These are phyloP conservation scores for Eristalis tenax DNA, from an alignment of 2,888 invertebrate species.

Conservation along the genomic window DNA sequence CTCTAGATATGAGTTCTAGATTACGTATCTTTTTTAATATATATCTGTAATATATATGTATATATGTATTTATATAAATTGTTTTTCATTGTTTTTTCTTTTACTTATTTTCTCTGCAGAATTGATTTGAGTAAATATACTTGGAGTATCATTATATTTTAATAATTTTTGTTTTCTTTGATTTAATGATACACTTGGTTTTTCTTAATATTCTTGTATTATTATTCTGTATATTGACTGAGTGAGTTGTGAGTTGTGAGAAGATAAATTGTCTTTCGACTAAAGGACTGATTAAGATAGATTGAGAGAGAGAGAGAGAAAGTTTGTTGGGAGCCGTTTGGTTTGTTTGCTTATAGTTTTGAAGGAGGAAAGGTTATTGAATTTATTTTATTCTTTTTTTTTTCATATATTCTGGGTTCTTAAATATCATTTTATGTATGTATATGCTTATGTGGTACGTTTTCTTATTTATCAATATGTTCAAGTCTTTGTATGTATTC, in stretches of 20 bases:
- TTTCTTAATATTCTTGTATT: constrained; percentile 44
- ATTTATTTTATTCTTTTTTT: constrained; percentile 24
- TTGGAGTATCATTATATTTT: constrained; percentile 36
- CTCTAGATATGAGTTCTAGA: constrained; percentile 45
- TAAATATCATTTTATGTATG: constrained; percentile 22
- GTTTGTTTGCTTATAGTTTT: constrained; percentile 15
- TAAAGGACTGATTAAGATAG: neutral
- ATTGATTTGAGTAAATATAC: constrained; percentile 38
- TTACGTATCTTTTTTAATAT: constrained; percentile 35
- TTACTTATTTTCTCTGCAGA: constrained; percentile 9
- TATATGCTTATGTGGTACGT: constrained; percentile 55
- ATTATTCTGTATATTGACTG: constrained; percentile 60
- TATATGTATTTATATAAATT: constrained; percentile 7
- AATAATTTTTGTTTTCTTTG: constrained; percentile 72
- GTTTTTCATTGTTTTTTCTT: constrained; percentile 12
- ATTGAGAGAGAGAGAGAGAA: constrained; percentile 15
- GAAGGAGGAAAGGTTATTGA: neutral
- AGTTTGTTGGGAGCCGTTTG: constrained; percentile 6
- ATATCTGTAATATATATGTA: constrained; percentile 8
- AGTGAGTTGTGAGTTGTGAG: constrained; percentile 63
- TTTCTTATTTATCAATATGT: constrained; percentile 62
- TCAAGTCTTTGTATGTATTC: constrained; percentile 68
- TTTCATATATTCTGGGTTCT: constrained; percentile 25
- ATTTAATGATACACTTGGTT: constrained; percentile 72
- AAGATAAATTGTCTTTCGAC: constrained; percentile 71